phyloP scores from a whole-genome alignment of 2,888 invertebrate species.

The Cephus nigrinus region DNA sequence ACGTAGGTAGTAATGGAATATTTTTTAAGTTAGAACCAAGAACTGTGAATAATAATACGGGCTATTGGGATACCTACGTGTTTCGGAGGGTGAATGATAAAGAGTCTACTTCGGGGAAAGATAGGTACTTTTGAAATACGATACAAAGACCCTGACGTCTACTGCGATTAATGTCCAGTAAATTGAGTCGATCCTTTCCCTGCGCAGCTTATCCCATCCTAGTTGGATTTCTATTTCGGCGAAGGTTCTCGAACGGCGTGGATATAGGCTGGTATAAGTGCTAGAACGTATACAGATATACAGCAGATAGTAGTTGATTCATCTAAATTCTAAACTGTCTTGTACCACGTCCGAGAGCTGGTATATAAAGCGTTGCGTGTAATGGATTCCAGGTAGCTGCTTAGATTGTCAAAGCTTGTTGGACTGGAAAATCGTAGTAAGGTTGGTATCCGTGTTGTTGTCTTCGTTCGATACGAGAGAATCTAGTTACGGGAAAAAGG shows the following conservation, averaged over 20 bases:
- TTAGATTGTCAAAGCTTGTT: not conserved
- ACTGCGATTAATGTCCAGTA: slow-evolving; percentile 13
- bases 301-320: not conserved
- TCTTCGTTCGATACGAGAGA: not conserved
- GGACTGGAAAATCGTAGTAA: not conserved
- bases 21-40: no score
- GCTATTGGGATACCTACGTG: not conserved
- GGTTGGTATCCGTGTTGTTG: not conserved
- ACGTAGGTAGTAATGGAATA: not conserved
- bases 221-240: not conserved
- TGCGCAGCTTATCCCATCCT: not conserved
- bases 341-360: not conserved
- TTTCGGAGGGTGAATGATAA: not conserved
- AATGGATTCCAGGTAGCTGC: not conserved
- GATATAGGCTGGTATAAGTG: not conserved
- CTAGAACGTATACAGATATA: not conserved
- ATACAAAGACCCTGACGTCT: not conserved
- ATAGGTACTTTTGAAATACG: not conserved
- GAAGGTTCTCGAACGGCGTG: not conserved
- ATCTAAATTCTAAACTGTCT: not conserved
- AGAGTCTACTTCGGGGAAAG: not conserved
- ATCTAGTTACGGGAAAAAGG: not conserved
- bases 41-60: not conserved
- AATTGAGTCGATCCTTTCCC: slow-evolving; percentile 15
- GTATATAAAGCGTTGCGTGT: not conserved